These are phyloP conservation scores for Etheostoma perlongum DNA, from an alignment of 2,797 vertebrate genomes.

Conservation along the genomic window DNA sequence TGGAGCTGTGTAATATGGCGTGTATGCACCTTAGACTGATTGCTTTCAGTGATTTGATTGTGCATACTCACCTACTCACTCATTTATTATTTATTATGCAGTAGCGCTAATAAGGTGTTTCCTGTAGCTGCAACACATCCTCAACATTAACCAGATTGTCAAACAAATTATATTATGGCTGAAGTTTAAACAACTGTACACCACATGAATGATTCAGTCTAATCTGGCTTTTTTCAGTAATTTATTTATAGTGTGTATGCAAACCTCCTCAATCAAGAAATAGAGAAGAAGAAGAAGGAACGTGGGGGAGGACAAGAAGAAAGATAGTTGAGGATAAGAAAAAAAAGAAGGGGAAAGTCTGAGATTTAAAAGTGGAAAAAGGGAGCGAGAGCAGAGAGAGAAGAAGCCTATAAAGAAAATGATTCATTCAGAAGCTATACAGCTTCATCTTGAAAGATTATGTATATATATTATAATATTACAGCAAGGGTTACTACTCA, in stretches of 20 bases:
- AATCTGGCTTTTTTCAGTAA: slow-evolving; percentile 58
- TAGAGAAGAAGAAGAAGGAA: background rate
- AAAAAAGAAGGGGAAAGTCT: slow-evolving; percentile 48
- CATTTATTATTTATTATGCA: slow-evolving; percentile 62
- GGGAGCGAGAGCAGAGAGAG: slow-evolving; percentile 35
- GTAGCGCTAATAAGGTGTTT: slow-evolving; percentile 62
- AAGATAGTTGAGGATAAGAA: background rate
- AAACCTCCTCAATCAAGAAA: slow-evolving; percentile 43
- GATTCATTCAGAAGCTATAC: slow-evolving; percentile 64
- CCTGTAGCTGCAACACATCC: slow-evolving; percentile 53
- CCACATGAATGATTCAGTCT: slow-evolving; percentile 61
- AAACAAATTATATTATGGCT: slow-evolving; percentile 50
- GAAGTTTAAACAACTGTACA: slow-evolving; percentile 58
- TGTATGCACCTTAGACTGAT: slow-evolving; percentile 45
- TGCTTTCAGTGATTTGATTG: slow-evolving; percentile 50
- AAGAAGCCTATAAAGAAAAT: slow-evolving; percentile 45
- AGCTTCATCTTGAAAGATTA: slow-evolving; percentile 54
- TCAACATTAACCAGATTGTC: slow-evolving; percentile 48
- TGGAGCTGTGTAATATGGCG: slow-evolving; percentile 52
- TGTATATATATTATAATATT: slow-evolving; percentile 38
- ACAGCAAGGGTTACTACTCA: slow-evolving; percentile 39
- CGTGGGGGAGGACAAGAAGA: background rate
- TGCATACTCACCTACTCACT: slow-evolving; percentile 49
- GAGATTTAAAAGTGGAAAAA: slow-evolving; percentile 56
- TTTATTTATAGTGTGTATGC: slow-evolving; percentile 54